These are phyloP conservation scores for Gymnopithys bicolor DNA, from an alignment of 2,797 vertebrate genomes.

Conservation along the genomic window DNA sequence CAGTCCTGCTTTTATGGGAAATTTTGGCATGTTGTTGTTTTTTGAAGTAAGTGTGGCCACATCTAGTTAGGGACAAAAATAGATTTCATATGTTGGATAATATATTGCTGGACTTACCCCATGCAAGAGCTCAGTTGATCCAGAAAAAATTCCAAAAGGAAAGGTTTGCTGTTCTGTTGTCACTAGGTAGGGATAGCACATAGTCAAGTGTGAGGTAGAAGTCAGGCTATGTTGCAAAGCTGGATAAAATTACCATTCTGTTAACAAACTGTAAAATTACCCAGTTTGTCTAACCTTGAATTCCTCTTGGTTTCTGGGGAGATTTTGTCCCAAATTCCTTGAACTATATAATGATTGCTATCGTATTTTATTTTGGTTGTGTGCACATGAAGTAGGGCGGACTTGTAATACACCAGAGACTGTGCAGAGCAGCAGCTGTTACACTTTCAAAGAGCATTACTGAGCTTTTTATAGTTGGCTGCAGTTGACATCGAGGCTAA, in stretches of 20 bases:
- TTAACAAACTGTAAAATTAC: constrained; percentile 1
- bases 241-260: background rate
- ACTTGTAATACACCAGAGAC: constrained; percentile 37
- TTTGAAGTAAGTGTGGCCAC: background rate
- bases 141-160: background rate
- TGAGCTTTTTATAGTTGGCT: constrained; percentile 63
- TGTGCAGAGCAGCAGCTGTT: constrained; percentile 50
- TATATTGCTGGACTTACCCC: background rate
- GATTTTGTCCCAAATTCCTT: constrained; percentile 32
- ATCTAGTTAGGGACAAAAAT: background rate
- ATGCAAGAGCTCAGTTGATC: background rate
- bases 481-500: constrained; percentile 43
- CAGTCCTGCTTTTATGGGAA: background rate
- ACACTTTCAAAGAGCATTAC: constrained; percentile 59
- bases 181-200: background rate
- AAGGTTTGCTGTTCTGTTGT: background rate
- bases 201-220: background rate
- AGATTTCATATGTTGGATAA: background rate
- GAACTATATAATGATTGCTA: constrained; percentile 42
- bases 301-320: background rate
- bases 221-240: background rate
- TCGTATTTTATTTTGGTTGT: constrained; percentile 46
- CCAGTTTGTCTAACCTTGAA: constrained; percentile 31
- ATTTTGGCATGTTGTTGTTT: background rate
- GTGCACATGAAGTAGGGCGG: constrained; percentile 22